Conservation (phyloP, 2,113 vertebrate species). For the Geococcyx californianus region DNA sequence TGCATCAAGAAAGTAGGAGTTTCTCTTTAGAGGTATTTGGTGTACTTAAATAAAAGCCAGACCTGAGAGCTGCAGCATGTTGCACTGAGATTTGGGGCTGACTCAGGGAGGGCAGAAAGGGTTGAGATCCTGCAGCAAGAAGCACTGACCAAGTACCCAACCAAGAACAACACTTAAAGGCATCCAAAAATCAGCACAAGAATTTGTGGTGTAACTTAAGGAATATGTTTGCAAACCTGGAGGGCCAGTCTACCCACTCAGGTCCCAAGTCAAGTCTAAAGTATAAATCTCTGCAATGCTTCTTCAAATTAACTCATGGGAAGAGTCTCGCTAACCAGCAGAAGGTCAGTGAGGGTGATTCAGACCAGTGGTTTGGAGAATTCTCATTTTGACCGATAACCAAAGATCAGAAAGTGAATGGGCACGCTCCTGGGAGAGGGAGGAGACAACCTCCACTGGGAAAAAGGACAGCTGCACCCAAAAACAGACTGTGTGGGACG, state of each 20-base stretch:
- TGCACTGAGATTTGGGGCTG: background rate
- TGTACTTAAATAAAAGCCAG: background rate
- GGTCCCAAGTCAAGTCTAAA: accelerated
- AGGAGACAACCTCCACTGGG: accelerated
- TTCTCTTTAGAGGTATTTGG: background rate
- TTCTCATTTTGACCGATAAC: background rate
- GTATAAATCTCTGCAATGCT: background rate
- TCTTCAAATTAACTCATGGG: conserved; percentile 14
- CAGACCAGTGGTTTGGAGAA: conserved; percentile 38
- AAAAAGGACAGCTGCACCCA: background rate
- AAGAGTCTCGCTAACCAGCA: background rate
- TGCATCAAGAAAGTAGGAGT: background rate
- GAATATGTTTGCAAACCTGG: background rate
- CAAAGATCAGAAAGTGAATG: background rate
- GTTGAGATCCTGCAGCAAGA: background rate
- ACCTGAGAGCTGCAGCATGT: accelerated
- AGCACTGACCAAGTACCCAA: background rate
- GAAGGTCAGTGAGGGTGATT: background rate
- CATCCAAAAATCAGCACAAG: background rate
- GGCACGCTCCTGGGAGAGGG: accelerated
- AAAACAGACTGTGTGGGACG: background rate
- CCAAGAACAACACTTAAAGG: background rate
- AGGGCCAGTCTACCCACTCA: accelerated
- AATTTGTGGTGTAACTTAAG: background rate
- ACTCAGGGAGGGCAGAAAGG: accelerated